phyloP scores from a whole-genome alignment of 2,888 invertebrate genomes.

The Anoplius nigerrimus region DNA sequence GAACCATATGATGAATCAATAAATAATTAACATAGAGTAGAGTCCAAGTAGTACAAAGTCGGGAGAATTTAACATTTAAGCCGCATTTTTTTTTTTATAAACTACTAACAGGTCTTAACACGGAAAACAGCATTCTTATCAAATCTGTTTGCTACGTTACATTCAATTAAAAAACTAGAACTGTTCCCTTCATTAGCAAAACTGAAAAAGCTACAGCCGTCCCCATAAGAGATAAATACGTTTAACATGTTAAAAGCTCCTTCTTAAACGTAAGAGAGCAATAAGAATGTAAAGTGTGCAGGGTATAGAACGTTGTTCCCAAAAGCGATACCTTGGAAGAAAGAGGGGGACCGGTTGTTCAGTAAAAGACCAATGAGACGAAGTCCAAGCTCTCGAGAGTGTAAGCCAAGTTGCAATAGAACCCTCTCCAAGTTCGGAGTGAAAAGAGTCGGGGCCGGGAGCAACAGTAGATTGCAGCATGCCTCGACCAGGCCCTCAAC shows the following conservation, averaged over 20 bases:
- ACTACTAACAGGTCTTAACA: no score
- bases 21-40: neutral
- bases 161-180: no score
- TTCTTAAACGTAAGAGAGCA: no score
- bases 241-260: no score
- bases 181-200: no score
- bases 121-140: no score
- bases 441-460: constrained; percentile 81
- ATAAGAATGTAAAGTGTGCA: no score
- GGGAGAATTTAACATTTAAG: neutral
- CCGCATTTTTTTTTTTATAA: no score
- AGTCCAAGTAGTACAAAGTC: neutral
- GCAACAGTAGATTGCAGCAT: constrained; percentile 83
- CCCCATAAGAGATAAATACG: no score
- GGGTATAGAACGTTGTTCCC: constrained; percentile 1
- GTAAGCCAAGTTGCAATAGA: constrained; percentile 82
- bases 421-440: constrained; percentile 82
- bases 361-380: constrained; percentile 78
- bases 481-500: constrained; percentile 82
- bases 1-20: neutral
- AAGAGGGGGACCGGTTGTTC: constrained; percentile 76
- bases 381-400: constrained; percentile 79
- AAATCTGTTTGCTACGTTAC: no score
- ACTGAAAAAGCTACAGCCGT: no score
- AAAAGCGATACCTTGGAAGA: constrained; percentile 63